phyloP scores from a whole-genome alignment of 2,888 invertebrate genomes.

The Caradrina clavipalpis region DNA sequence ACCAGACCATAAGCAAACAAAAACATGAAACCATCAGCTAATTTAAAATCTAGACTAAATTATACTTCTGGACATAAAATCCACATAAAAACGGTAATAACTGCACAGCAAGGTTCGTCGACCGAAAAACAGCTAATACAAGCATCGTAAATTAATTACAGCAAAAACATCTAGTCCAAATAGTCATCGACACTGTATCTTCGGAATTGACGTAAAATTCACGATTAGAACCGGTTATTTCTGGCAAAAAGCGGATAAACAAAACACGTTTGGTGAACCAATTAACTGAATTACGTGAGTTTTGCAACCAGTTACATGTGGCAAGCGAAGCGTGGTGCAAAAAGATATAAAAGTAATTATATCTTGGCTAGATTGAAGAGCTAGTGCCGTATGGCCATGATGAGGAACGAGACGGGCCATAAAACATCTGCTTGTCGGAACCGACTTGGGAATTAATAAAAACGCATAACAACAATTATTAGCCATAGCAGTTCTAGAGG shows the following conservation, averaged over 20 bases:
- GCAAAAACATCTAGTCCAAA: conserved; percentile 50
- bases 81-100: conserved; percentile 51
- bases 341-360: conserved; percentile 57
- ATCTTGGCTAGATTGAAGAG: conserved; percentile 32
- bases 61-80: conserved; percentile 46
- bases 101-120: conserved; percentile 54
- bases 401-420: conserved; percentile 20
- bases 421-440: conserved; percentile 15
- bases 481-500: not conserved
- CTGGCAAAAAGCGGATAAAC: conserved; percentile 47
- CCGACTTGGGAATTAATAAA: not conserved
- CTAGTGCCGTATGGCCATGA: conserved; percentile 36
- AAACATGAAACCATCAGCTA: conserved; percentile 31
- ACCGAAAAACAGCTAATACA: conserved; percentile 51
- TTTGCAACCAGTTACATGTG: conserved; percentile 63
- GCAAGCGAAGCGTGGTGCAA: conserved; percentile 48
- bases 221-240: conserved; percentile 53
- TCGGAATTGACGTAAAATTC: conserved; percentile 41
- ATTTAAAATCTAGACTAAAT: conserved; percentile 46
- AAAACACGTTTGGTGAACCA: conserved; percentile 51
- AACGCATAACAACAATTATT: not conserved
- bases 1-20: conserved; percentile 48
- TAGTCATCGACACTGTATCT: conserved; percentile 32
- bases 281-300: conserved; percentile 61
- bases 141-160: conserved; percentile 51